Conservation (phyloP, 2,888 invertebrate genomes). For the Leptopilina myrica region DNA sequence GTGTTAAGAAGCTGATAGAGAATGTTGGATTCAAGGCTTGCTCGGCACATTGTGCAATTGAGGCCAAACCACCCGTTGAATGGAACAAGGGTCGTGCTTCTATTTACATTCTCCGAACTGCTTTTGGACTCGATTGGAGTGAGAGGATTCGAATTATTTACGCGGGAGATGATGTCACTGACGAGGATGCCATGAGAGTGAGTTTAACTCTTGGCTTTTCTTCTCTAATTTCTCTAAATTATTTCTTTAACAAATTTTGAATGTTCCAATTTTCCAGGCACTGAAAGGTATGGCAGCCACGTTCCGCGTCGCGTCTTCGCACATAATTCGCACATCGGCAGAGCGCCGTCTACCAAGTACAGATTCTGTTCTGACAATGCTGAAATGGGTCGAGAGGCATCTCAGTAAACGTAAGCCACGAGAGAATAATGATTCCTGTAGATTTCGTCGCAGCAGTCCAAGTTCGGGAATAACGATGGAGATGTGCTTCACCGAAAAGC, state of each 20-base stretch:
- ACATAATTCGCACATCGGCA: constrained; percentile 91
- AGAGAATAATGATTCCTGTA: constrained; percentile 71
- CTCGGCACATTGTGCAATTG: constrained; percentile 91
- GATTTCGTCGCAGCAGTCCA: constrained; percentile 77
- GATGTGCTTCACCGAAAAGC: constrained; percentile 82
- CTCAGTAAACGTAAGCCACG: constrained; percentile 87
- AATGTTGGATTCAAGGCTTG: constrained; percentile 88
- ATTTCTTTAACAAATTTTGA: too few relatives aligned
- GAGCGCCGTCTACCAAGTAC: constrained; percentile 92
- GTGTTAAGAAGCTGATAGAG: constrained; percentile 85
- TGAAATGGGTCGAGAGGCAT: constrained; percentile 93
- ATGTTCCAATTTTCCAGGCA: too few relatives aligned
- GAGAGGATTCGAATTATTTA: constrained; percentile 93
- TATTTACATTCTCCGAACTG: constrained; percentile 92
- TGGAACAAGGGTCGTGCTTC: constrained; percentile 96
- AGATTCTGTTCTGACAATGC: constrained; percentile 92
- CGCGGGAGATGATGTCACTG: constrained; percentile 92
- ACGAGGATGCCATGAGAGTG: constrained; percentile 94
- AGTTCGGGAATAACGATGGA: constrained; percentile 86
- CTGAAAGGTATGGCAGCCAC: constrained; percentile 95
- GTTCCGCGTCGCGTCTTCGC: constrained; percentile 91
- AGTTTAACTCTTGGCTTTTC: too few relatives aligned
- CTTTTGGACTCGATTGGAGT: constrained; percentile 94
- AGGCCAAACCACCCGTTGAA: constrained; percentile 92
- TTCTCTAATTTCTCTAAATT: too few relatives aligned